Percentiles rank a stretch among this genome's conserved stretches.
Conservation (phyloP, 1,140 invertebrate species). For the Manduca sexta region DNA sequence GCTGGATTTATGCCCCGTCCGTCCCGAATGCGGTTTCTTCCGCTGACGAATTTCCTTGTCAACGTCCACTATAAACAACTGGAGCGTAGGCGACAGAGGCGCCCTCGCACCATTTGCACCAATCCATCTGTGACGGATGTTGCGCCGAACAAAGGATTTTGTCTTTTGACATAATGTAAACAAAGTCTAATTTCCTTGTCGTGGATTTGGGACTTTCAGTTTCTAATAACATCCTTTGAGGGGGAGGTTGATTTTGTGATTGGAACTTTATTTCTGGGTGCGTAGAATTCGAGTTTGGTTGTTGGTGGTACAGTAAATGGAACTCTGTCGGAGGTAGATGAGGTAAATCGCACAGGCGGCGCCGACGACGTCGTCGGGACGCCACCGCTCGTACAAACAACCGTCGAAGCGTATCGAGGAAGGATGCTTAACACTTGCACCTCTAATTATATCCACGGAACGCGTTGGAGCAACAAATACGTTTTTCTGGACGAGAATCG, state of each 20-base stretch:
- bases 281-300: slow-evolving; percentile 11
- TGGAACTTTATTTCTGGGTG: background rate
- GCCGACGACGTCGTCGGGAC: slow-evolving; percentile 53
- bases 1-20: slow-evolving; percentile 55
- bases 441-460: slow-evolving; percentile 64
- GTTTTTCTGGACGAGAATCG: background rate
- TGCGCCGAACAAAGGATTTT: slow-evolving; percentile 52
- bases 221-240: background rate
- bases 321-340: slow-evolving; percentile 27
- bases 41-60: slow-evolving; percentile 66
- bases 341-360: slow-evolving; percentile 56
- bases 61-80: slow-evolving; percentile 32
- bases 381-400: slow-evolving; percentile 52
- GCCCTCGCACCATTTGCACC: slow-evolving; percentile 41
- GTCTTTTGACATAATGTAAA: slow-evolving; percentile 58
- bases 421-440: slow-evolving; percentile 66
- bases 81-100: slow-evolving; percentile 53
- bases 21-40: slow-evolving; percentile 66
- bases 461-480: slow-evolving; percentile 43
- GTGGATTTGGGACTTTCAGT: slow-evolving; percentile 29
- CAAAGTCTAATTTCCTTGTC: slow-evolving; percentile 64
- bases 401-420: slow-evolving; percentile 57
- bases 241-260: background rate
- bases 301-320: slow-evolving; percentile 16
- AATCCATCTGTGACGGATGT: slow-evolving; percentile 45